Evolutionary conservation across 92 coral and sea anemone species (phyloP), one percentile per base, ranked within the genome.

Genomic region (Porites cylindrica): DNA sequence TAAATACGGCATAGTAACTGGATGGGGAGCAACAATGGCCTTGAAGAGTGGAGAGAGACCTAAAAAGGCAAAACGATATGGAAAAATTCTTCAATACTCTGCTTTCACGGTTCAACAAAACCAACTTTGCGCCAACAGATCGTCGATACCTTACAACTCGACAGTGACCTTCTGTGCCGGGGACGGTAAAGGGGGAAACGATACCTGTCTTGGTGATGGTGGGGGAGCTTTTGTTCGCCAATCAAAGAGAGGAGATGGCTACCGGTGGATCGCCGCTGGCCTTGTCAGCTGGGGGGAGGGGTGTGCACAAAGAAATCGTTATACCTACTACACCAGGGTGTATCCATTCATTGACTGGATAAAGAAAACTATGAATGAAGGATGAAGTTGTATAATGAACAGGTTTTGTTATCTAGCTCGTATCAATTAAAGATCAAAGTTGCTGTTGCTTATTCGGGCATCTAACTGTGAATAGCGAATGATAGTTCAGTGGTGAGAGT

Each of bases 241-340:
- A 3, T 82, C 54, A 9, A 19, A 2, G 54, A 72, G 79, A 5
- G 62, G 83, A 20, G 92, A 90, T 60, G 62, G 10, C 59, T 60
- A 87, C 59, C 72, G 93, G 3, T 94, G 95, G 95, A 82, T 80
- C 23, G 86, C 91, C 53, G 83, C 82, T 51, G 97, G 97, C 1
- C 51, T 94, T 12, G 93, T 83, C 10, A 92, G 95, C 72, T 94
- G 97, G 95, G 97, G 97, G 19, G 92, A 77, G 68, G 93, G 93
- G 58, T 94, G 97, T 70, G 97, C 91, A 8, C 56, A 12, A 58
- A n/a, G 73, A 20, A 75, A 58, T 5, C 88, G 89, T 68, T 90
- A 86, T 66, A 82, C 72, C 2, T 92, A 52, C 59, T 90, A 81
- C 82, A 92, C 95, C 1, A 85, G 92, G 21, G 88, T 87, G 10